Percentiles rank a stretch among this genome's conserved stretches.
phyloP scores from a whole-genome alignment of 2,797 vertebrate species.

The Sebastes reedi region DNA sequence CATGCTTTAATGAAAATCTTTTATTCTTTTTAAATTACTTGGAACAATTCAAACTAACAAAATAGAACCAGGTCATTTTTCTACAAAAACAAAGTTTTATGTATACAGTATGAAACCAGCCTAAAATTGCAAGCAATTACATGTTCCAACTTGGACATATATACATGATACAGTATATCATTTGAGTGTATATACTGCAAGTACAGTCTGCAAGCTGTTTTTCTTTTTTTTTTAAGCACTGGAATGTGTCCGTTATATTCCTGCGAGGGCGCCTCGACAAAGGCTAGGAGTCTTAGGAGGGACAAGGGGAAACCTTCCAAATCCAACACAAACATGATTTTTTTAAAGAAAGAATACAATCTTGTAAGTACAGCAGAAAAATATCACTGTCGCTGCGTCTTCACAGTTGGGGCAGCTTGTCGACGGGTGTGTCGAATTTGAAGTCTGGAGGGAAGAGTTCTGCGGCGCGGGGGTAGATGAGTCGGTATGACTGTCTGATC shows the following conservation, averaged over 20 bases:
- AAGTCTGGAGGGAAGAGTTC: slow-evolving; percentile 98
- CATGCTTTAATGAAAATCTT: slow-evolving; percentile 74
- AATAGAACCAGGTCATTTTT: slow-evolving; percentile 88
- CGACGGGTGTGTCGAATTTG: slow-evolving; percentile 98
- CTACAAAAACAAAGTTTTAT: slow-evolving; percentile 89
- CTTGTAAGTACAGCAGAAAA: slow-evolving; percentile 67
- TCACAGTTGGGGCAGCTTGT: slow-evolving; percentile 98
- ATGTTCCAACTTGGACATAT: slow-evolving; percentile 78
- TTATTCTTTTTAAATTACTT: slow-evolving; percentile 81
- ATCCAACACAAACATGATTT: slow-evolving; percentile 49
- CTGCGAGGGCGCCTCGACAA: slow-evolving; percentile 72
- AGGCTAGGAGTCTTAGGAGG: slow-evolving; percentile 78
- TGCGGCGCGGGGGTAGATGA: slow-evolving; percentile 97
- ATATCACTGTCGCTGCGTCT: slow-evolving; percentile 50
- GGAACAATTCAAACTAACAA: slow-evolving; percentile 87
- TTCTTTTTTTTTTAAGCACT: slow-evolving; percentile 73
- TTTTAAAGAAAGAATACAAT: slow-evolving; percentile 46
- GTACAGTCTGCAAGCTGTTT: slow-evolving; percentile 72
- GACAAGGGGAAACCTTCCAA: slow-evolving; percentile 74
- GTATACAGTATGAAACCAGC: slow-evolving; percentile 90
- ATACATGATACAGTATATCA: slow-evolving; percentile 85
- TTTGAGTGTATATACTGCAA: slow-evolving; percentile 68
- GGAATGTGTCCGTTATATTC: slow-evolving; percentile 89
- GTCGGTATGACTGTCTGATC: slow-evolving; percentile 96
- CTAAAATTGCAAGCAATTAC: slow-evolving; percentile 85